phyloP scores from a whole-genome alignment of 2,888 invertebrate species.

The Petrophora chlorosata region DNA sequence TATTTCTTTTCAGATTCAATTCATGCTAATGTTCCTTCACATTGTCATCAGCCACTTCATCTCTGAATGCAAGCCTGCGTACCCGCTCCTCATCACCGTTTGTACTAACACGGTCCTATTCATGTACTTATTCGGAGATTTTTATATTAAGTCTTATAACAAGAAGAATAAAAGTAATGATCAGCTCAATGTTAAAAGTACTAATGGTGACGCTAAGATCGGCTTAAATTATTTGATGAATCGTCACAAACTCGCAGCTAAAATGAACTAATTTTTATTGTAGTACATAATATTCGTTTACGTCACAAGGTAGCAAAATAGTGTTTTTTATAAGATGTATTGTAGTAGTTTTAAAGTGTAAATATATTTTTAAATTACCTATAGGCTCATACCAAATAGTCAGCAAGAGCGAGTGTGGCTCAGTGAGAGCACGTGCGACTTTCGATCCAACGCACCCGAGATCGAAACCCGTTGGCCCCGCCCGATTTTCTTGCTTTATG shows the following conservation, averaged over 20 bases:
- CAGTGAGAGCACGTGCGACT: no score
- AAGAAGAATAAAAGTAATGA: slow-evolving; percentile 33
- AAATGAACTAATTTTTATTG: slow-evolving; percentile 32
- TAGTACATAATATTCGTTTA: no score
- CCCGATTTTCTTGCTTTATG: no score
- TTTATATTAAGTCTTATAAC: slow-evolving; percentile 50
- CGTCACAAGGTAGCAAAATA: no score
- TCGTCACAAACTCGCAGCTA: slow-evolving; percentile 37
- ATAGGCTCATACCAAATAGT: no score
- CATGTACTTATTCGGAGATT: slow-evolving; percentile 54
- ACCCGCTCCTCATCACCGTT: slow-evolving; percentile 39
- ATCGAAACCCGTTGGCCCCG: no score
- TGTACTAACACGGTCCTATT: slow-evolving; percentile 49
- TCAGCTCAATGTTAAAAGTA: neutral
- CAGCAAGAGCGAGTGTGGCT: no score
- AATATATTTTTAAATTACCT: no score
- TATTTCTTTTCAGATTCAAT: slow-evolving; percentile 53
- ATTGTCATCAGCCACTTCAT: slow-evolving; percentile 37
- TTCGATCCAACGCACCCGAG: no score
- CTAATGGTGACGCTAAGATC: slow-evolving; percentile 5
- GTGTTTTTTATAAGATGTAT: no score
- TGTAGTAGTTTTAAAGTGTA: no score
- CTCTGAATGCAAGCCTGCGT: slow-evolving; percentile 51
- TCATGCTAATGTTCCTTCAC: slow-evolving; percentile 49
- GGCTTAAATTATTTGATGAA: slow-evolving; percentile 36